Evolutionary conservation across 2,797 vertebrate genomes (phyloP).

Genomic region (Eremophila alpestris): DNA sequence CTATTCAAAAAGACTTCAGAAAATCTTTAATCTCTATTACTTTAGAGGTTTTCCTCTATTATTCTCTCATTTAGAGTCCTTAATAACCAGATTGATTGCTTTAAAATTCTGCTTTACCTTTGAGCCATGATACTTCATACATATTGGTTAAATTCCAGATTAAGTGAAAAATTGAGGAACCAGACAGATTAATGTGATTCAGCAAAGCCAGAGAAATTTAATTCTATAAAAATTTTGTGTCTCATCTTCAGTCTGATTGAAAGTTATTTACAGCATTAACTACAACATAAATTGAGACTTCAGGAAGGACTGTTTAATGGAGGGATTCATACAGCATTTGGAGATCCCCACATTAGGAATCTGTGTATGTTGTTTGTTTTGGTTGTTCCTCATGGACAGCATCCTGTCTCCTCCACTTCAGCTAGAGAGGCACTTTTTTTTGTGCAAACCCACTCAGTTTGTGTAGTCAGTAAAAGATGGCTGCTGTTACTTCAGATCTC

Average conservation of each 20-base stretch:
- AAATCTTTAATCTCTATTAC: neutral
- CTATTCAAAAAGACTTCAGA: neutral
- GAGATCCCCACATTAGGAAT: neutral
- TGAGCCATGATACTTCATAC: neutral
- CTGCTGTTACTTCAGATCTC: neutral
- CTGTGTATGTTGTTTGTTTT: neutral
- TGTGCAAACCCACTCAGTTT: neutral
- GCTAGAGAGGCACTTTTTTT: neutral
- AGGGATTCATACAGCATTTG: neutral
- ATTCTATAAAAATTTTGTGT: neutral
- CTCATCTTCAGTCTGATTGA: neutral
- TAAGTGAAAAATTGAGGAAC: neutral
- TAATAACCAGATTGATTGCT: neutral
- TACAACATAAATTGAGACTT: neutral
- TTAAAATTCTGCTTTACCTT: neutral
- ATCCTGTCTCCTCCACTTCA: neutral
- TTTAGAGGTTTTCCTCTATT: neutral
- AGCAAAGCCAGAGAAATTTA: neutral
- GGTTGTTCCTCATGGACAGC: accelerated
- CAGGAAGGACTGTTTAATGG: neutral
- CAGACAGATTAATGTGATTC: neutral
- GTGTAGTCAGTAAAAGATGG: neutral
- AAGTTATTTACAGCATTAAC: neutral
- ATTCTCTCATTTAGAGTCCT: neutral
- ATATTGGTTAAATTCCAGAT: neutral